Conservation (phyloP, 2,113 vertebrate genomes). For the Vimba vimba region DNA sequence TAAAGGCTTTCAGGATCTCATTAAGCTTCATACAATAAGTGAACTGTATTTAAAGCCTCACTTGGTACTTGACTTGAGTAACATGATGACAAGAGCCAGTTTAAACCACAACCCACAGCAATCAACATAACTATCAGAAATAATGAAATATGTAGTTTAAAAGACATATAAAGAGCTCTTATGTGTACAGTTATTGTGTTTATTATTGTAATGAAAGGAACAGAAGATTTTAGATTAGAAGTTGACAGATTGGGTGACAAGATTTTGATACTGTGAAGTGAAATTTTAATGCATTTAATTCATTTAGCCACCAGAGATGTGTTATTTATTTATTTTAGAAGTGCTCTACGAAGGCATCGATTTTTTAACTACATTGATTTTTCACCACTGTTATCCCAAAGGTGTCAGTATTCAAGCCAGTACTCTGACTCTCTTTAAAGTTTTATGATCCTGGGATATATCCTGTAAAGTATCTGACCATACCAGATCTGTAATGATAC, state of each 20-base stretch:
- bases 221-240: not conserved
- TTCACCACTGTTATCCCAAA: too few species aligned
- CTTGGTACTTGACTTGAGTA: not conserved
- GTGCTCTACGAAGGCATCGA: too few species aligned
- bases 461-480: too few species aligned
- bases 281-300: not conserved
- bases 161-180: not conserved
- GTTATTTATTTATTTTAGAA: too few species aligned
- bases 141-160: not conserved
- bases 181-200: not conserved
- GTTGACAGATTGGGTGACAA: not conserved
- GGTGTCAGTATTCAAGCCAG: too few species aligned
- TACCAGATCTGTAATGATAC: too few species aligned
- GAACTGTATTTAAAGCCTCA: not conserved
- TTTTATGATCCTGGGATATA: too few species aligned
- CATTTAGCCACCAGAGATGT: not conserved
- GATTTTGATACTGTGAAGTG: not conserved
- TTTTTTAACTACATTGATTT: too few species aligned
- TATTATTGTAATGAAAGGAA: not conserved
- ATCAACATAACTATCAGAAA: not conserved
- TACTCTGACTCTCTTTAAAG: too few species aligned
- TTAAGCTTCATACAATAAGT: not conserved
- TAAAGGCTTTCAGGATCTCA: constrained; percentile 15
- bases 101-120: not conserved
- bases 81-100: not conserved